Conservation (phyloP, 2,113 vertebrate genomes). For the Cacatua alba region DNA sequence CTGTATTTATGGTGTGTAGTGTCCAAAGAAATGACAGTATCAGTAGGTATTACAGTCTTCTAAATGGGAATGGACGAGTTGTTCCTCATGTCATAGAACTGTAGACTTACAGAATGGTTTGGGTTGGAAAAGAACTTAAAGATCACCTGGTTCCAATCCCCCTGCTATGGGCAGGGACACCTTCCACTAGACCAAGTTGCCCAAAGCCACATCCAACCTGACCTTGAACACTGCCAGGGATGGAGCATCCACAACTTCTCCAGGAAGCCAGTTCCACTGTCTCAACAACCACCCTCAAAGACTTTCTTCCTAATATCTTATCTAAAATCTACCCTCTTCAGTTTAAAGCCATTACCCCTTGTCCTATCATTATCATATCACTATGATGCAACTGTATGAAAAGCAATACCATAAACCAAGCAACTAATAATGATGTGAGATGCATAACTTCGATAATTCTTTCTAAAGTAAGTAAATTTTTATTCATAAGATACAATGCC, state of each 20-base stretch:
- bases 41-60: neutral
- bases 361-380: neutral
- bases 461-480: neutral
- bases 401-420: neutral
- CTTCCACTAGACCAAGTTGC: neutral
- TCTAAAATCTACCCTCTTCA: neutral
- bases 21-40: neutral
- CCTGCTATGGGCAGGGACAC: neutral
- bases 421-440: neutral
- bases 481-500: neutral
- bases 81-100: fast-evolving
- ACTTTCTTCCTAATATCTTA: neutral
- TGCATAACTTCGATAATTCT: neutral
- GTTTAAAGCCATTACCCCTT: neutral
- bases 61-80: neutral
- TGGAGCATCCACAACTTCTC: neutral
- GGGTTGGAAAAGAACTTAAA: neutral
- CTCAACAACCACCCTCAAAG: neutral
- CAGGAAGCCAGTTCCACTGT: neutral
- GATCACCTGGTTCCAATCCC: neutral
- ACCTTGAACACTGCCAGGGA: neutral
- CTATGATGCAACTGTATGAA: neutral
- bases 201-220: neutral
- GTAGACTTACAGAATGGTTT: neutral
- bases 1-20: neutral